phyloP scores from a whole-genome alignment of 2,797 vertebrate species.

The Aeoliscus strigatus region DNA sequence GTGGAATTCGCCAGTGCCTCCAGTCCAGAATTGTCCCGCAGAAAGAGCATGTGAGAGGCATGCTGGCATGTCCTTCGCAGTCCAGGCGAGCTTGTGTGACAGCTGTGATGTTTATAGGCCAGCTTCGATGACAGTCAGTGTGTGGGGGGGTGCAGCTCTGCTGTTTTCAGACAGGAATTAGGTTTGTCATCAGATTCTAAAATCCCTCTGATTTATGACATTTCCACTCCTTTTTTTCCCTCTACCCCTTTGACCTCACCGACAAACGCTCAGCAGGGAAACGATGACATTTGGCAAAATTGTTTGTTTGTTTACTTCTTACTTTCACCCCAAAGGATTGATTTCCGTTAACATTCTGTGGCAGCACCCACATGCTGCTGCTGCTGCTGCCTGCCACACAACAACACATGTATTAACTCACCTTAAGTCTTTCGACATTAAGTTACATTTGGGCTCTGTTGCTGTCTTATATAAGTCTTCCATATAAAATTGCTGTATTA shows the following conservation, averaged over 20 bases:
- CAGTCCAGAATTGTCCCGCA: conserved; percentile 78
- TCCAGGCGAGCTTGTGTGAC: conserved; percentile 78
- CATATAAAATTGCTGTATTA: too few species aligned
- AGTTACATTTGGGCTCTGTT: too few species aligned
- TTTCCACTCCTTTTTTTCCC: conserved; percentile 69
- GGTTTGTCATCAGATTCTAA: conserved; percentile 90
- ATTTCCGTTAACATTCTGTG: conserved; percentile 11
- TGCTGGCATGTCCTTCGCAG: conserved; percentile 82
- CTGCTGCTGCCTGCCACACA: too few species aligned
- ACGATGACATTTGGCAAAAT: conserved; percentile 67
- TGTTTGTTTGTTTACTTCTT: conserved; percentile 72
- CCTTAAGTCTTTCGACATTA: too few species aligned
- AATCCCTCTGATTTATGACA: conserved; percentile 85
- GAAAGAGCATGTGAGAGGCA: conserved; percentile 80
- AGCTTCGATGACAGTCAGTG: conserved; percentile 84
- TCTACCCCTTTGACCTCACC: conserved; percentile 60
- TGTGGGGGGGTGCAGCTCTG: conserved; percentile 71
- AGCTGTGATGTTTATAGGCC: conserved; percentile 91
- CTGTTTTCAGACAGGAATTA: conserved; percentile 84
- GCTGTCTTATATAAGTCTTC: too few species aligned
- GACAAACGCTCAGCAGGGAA: conserved; percentile 56
- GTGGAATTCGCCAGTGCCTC: conserved; percentile 76
- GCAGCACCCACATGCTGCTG: too few species aligned
- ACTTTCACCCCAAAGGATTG: conserved; percentile 62
- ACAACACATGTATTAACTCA: too few species aligned